Conservation (phyloP, 2,113 vertebrate genomes). For the Maylandia zebra region DNA sequence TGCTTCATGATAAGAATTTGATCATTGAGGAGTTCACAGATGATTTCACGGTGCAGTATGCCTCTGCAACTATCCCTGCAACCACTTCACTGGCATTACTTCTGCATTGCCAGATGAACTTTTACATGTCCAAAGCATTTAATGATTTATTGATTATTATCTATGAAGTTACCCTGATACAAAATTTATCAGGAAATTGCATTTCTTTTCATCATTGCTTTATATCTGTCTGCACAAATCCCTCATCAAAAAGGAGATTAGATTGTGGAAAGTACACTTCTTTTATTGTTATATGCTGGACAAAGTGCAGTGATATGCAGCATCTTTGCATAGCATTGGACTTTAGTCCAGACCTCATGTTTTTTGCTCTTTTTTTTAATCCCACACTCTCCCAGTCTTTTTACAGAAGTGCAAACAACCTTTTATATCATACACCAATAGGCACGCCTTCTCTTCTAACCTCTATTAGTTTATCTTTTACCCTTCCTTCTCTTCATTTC, state of each 20-base stretch:
- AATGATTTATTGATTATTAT: neutral
- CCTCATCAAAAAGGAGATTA: neutral
- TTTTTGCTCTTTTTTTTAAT: neutral
- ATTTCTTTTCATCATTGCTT: neutral
- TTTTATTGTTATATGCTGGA: neutral
- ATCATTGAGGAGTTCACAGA: neutral
- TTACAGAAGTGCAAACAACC: neutral
- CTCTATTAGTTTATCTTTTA: conserved; percentile 1
- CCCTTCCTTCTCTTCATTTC: neutral
- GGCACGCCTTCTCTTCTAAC: neutral
- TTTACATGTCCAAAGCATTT: neutral
- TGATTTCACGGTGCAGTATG: neutral
- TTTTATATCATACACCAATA: neutral
- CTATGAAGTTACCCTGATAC: neutral
- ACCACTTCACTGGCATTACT: neutral
- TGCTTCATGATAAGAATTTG: neutral
- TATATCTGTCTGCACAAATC: neutral
- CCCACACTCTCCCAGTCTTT: neutral
- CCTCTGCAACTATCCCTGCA: neutral
- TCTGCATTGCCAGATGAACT: neutral
- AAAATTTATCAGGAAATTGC: neutral
- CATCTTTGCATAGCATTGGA: neutral
- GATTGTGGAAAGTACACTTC: neutral
- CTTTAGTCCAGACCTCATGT: conserved; percentile 3
- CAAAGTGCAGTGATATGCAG: neutral